Conservation (phyloP, 2,113 vertebrate genomes). For the Tretioscincus oriximinensis region DNA sequence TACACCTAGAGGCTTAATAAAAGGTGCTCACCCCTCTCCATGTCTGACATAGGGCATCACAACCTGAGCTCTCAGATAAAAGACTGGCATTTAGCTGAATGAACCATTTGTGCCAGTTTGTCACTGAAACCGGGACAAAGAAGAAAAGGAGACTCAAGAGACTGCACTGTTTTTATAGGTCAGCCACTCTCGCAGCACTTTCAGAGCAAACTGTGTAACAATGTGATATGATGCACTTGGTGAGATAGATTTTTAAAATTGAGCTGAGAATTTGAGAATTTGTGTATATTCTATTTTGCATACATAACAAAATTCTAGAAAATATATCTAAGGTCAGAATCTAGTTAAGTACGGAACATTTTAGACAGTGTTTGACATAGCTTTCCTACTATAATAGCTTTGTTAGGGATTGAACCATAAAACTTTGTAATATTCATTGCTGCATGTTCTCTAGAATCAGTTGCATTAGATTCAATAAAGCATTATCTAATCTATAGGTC, state of each 20-base stretch:
- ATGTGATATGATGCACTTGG: background rate
- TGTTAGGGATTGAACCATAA: background rate
- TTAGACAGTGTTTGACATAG: background rate
- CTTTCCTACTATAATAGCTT: background rate
- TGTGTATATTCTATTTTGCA: background rate
- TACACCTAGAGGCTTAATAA: too few relatives aligned
- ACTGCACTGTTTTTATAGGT: too few relatives aligned
- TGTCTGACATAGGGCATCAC: too few relatives aligned
- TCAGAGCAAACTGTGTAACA: background rate
- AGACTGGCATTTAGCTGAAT: too few relatives aligned
- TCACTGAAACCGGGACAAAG: too few relatives aligned
- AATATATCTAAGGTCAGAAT: background rate
- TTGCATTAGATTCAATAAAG: background rate
- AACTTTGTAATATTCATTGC: background rate
- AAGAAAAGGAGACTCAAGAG: too few relatives aligned
- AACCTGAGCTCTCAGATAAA: too few relatives aligned
- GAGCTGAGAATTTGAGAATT: background rate
- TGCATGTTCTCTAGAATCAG: background rate
- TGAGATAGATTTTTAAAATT: slow-evolving; percentile 4
- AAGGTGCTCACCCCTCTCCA: too few relatives aligned
- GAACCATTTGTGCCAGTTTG: too few relatives aligned
- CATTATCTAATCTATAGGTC: background rate
- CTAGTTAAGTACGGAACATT: background rate
- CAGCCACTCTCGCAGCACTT: too few relatives aligned
- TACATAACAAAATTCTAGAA: background rate